phyloP scores from a whole-genome alignment of 2,888 invertebrate genomes.

The Cheilosia variabilis region DNA sequence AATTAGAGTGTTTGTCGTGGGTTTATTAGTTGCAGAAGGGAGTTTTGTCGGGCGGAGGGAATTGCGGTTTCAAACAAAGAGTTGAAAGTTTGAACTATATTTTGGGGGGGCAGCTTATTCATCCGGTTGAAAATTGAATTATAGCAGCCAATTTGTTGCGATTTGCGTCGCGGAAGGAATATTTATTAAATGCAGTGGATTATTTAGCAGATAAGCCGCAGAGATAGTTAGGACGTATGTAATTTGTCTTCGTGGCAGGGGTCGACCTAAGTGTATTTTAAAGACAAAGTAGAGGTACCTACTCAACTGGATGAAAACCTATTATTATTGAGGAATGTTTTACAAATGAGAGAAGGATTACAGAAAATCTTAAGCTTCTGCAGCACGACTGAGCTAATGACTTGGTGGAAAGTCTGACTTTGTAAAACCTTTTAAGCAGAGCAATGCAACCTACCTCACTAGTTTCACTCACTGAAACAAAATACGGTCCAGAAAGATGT shows the following conservation, averaged over 20 bases:
- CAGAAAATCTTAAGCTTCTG: too few relatives aligned
- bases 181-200: slow-evolving; percentile 63
- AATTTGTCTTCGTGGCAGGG: not conserved
- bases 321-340: too few relatives aligned
- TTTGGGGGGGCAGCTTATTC: not conserved
- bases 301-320: too few relatives aligned
- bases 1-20: slow-evolving; percentile 59
- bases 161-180: slow-evolving; percentile 34
- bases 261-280: too few relatives aligned
- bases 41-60: slow-evolving; percentile 15
- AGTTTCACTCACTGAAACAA: too few relatives aligned
- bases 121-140: slow-evolving; percentile 27
- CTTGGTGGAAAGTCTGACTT: too few relatives aligned
- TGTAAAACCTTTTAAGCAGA: too few relatives aligned
- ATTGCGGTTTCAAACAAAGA: slow-evolving; percentile 42
- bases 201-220: slow-evolving; percentile 12
- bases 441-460: too few relatives aligned
- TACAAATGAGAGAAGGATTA: too few relatives aligned
- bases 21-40: slow-evolving; percentile 55
- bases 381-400: too few relatives aligned
- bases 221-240: not conserved
- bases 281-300: too few relatives aligned
- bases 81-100: not conserved
- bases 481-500: too few relatives aligned
- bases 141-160: slow-evolving; percentile 55